phyloP scores from a whole-genome alignment of 2,797 vertebrate genomes.

The Poeciliopsis paucimaculata region DNA sequence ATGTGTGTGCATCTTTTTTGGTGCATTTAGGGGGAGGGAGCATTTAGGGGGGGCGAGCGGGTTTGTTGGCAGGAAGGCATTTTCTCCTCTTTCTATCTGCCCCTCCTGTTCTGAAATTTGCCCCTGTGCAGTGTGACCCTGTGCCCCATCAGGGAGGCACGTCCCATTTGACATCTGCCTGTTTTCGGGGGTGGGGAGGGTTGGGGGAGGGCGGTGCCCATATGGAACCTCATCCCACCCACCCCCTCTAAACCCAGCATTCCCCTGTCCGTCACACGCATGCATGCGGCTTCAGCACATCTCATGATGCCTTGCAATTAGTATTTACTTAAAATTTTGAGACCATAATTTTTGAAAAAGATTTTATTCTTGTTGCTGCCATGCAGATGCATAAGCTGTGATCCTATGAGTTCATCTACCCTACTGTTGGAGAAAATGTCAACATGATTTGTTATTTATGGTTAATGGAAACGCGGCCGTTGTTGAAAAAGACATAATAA shows the following conservation, averaged over 20 bases:
- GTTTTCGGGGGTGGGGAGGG: constrained; percentile 62
- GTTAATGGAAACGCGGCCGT: background rate
- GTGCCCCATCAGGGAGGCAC: constrained; percentile 73
- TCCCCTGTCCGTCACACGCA: constrained; percentile 19
- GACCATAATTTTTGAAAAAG: background rate
- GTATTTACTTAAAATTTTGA: background rate
- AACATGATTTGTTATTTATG: background rate
- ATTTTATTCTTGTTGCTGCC: background rate
- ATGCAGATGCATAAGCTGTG: background rate
- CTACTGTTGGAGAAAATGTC: background rate
- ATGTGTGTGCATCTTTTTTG: constrained; percentile 52
- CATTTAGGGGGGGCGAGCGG: constrained; percentile 9
- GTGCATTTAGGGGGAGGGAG: constrained; percentile 41
- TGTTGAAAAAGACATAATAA: background rate
- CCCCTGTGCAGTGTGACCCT: constrained; percentile 79
- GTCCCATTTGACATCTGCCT: constrained; percentile 86
- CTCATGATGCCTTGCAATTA: constrained; percentile 60
- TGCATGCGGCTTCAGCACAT: constrained; percentile 40
- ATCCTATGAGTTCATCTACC: background rate
- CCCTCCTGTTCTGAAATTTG: constrained; percentile 80
- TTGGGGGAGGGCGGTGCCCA: constrained; percentile 53
- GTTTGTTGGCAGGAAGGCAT: constrained; percentile 63
- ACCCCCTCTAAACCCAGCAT: constrained; percentile 19
- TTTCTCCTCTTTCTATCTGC: constrained; percentile 41
- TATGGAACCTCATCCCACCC: constrained; percentile 70